phyloP scores from a whole-genome alignment of 2,113 vertebrate genomes.

The Corvus cornix region DNA sequence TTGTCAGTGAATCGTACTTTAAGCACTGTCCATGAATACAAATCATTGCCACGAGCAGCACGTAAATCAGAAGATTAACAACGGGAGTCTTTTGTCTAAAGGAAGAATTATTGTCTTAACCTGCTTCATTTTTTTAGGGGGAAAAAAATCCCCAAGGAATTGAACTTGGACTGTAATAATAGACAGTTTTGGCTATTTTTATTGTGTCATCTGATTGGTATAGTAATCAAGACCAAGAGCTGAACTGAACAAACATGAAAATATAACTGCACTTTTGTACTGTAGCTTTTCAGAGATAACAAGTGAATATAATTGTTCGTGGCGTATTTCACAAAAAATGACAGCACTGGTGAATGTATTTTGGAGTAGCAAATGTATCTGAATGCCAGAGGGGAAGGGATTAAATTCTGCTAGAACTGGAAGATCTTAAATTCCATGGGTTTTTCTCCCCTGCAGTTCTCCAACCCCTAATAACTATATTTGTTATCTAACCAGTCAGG shows the following conservation, averaged over 20 bases:
- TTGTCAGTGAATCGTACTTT: not conserved
- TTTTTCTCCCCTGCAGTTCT: not conserved
- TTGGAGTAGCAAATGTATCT: not conserved
- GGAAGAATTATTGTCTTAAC: not conserved
- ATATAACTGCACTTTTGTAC: not conserved
- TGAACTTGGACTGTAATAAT: not conserved
- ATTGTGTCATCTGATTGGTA: not conserved
- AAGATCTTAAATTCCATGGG: not conserved
- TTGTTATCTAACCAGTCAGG: not conserved
- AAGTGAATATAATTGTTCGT: constrained; percentile 2
- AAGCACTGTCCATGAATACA: not conserved
- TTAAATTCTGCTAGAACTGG: not conserved
- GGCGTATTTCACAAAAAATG: constrained; percentile 21
- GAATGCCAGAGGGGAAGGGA: not conserved
- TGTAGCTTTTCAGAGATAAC: not conserved
- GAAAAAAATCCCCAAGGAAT: not conserved
- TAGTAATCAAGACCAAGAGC: not conserved
- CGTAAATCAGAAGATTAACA: not conserved
- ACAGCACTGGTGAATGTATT: not conserved
- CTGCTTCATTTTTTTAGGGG: not conserved
- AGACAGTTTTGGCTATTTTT: not conserved
- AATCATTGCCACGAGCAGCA: not conserved
- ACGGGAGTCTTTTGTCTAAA: not conserved
- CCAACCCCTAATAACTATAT: not conserved
- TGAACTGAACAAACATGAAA: not conserved